A percentile compares a stretch with the other conserved stretches of the same genome.
Evolutionary conservation across 2,797 vertebrate genomes (phyloP).

Genomic region (Avahi laniger): DNA sequence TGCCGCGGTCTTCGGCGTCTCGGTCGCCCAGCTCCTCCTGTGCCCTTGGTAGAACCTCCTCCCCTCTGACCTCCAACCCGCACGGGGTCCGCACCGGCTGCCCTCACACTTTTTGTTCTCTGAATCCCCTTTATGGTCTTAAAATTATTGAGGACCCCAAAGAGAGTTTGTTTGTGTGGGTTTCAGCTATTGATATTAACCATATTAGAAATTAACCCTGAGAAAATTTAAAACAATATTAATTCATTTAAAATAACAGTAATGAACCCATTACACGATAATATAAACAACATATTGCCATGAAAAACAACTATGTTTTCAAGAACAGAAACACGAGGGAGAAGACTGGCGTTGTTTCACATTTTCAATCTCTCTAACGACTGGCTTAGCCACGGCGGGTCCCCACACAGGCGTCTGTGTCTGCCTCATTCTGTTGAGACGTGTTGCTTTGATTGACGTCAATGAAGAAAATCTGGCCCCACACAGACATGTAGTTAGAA

Average conservation of each 20-base stretch:
- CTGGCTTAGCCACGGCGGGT: background rate
- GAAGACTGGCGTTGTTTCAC: too few species aligned
- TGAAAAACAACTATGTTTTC: background rate
- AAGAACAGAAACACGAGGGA: background rate
- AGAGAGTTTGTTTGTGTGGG: background rate
- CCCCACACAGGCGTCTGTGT: background rate
- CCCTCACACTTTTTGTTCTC: accelerated
- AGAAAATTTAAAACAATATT: background rate
- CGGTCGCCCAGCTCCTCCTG: accelerated
- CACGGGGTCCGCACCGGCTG: background rate
- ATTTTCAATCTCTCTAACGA: too few species aligned
- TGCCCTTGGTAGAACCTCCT: accelerated
- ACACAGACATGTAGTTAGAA: too few species aligned
- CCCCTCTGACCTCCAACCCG: accelerated
- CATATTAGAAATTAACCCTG: background rate
- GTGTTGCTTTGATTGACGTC: background rate
- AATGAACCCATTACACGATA: background rate
- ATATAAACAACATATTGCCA: background rate
- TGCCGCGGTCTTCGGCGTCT: accelerated
- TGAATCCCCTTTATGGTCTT: too few species aligned
- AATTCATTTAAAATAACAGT: background rate
- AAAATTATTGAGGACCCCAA: too few species aligned
- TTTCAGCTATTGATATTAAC: background rate
- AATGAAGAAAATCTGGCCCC: background rate
- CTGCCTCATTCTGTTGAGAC: background rate